A percentile compares a stretch with the other conserved stretches of the same genome.
phyloP scores from a whole-genome alignment of 2,888 invertebrate species.

The Drosophila anomalata region DNA sequence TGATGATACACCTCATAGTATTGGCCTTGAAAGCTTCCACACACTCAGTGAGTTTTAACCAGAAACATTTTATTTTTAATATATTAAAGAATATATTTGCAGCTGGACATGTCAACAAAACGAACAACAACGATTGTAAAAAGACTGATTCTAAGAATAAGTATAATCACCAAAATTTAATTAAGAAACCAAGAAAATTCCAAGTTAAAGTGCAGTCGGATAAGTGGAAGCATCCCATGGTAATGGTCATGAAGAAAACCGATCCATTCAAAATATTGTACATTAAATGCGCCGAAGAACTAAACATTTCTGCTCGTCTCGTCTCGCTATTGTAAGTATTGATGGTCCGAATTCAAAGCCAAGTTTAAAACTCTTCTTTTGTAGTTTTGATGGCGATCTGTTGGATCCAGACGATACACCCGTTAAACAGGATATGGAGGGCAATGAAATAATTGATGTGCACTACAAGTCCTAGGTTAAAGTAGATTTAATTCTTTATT shows the following conservation, averaged over 20 bases:
- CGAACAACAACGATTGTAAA: conserved; percentile 9
- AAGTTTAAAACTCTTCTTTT: neutral
- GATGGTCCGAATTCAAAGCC: no score
- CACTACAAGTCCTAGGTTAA: conserved; percentile 29
- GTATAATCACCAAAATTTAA: conserved; percentile 3
- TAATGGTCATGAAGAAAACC: conserved; percentile 67
- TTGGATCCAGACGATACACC: conserved; percentile 75
- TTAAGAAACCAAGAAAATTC: conserved; percentile 58
- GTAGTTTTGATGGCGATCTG: conserved; percentile 81
- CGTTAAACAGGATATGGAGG: conserved; percentile 78
- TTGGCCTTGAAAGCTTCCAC: conserved; percentile 72
- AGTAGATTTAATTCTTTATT: neutral
- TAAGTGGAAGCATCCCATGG: conserved; percentile 74
- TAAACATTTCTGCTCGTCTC: conserved; percentile 60
- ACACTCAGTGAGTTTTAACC: conserved; percentile 70
- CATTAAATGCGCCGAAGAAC: conserved; percentile 80
- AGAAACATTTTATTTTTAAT: no score
- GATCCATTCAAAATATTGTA: conserved; percentile 77
- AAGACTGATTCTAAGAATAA: neutral
- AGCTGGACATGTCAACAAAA: conserved; percentile 70
- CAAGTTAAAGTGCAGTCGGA: conserved; percentile 80
- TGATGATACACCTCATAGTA: conserved; percentile 75
- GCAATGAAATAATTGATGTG: conserved; percentile 81
- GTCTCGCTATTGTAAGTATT: conserved; percentile 55
- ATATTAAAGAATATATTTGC: neutral